Evolutionary conservation across 2,113 vertebrate genomes (phyloP).

Genomic region (Pollachius pollachius): DNA sequence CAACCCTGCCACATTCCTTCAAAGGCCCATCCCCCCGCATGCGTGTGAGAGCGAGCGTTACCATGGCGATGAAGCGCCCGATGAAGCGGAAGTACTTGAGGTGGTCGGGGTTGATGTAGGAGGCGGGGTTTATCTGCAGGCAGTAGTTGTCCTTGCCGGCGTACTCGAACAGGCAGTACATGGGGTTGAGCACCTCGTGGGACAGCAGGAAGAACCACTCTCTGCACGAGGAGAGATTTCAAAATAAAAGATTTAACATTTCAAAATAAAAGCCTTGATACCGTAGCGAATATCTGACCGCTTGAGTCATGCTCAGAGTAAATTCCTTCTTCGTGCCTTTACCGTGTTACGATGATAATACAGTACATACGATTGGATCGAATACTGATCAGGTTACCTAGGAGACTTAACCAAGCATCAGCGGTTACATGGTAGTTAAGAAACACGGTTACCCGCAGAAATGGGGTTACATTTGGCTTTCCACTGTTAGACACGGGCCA

Average conservation of each 20-base stretch:
- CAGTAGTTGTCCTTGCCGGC: slow-evolving; percentile 99
- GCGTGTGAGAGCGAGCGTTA: slow-evolving; percentile 52
- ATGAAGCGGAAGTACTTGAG: slow-evolving; percentile 98
- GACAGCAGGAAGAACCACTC: slow-evolving; percentile 99
- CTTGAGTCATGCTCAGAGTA: too few species aligned
- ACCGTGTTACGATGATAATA: not conserved
- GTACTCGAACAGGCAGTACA: slow-evolving; percentile 99
- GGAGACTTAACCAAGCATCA: not conserved
- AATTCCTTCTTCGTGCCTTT: not conserved
- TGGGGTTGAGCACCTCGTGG: slow-evolving; percentile 97
- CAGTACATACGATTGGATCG: not conserved
- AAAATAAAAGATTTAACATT: not conserved
- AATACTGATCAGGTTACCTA: not conserved
- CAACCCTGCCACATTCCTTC: too few species aligned
- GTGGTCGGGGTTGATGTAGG: slow-evolving; percentile 97
- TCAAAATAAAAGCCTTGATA: not conserved
- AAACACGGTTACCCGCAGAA: not conserved
- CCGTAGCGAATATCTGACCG: not conserved
- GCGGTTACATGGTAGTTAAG: not conserved
- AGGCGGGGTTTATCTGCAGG: slow-evolving; percentile 97
- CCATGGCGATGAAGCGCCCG: slow-evolving; percentile 98
- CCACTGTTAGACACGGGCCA: too few species aligned
- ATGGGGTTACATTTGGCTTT: not conserved
- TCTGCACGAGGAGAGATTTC: slow-evolving; percentile 63
- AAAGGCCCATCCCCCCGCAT: too few species aligned